Percentiles rank a stretch among this genome's conserved stretches.
phyloP scores from a whole-genome alignment of 2,888 invertebrate genomes.

The Drosophila differens region DNA sequence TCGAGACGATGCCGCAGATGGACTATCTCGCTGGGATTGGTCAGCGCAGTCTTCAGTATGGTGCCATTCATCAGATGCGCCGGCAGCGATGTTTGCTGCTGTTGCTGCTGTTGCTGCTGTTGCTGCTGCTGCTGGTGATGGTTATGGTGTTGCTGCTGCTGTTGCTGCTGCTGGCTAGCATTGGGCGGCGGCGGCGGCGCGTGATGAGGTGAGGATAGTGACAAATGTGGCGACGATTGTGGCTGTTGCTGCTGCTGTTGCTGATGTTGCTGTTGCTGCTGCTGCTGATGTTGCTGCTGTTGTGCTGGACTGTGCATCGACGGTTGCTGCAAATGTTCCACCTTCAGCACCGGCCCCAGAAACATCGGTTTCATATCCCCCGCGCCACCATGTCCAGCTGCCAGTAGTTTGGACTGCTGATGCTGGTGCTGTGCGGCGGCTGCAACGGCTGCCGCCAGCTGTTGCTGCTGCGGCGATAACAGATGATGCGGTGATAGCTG shows the following conservation, averaged over 20 bases:
- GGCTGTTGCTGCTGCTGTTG: conserved; percentile 62
- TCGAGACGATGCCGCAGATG: conserved; percentile 95
- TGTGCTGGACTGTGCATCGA: conserved; percentile 82
- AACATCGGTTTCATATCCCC: conserved; percentile 82
- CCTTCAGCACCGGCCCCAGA: conserved; percentile 79
- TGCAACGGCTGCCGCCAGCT: conserved; percentile 81
- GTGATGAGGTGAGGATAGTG: conserved; percentile 80
- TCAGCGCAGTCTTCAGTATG: conserved; percentile 96
- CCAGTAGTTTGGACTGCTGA: conserved; percentile 79
- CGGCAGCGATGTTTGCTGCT: conserved; percentile 85
- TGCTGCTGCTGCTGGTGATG: conserved; percentile 75
- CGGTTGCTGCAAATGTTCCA: conserved; percentile 76
- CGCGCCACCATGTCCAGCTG: conserved; percentile 42
- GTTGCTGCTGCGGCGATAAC: conserved; percentile 82
- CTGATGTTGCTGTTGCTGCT: conserved; percentile 78
- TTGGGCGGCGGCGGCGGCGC: conserved; percentile 78
- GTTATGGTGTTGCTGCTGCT: conserved; percentile 73
- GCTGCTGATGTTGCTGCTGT: conserved; percentile 76
- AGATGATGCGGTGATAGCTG: conserved; percentile 81
- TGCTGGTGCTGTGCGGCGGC: conserved; percentile 82
- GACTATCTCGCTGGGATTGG: conserved; percentile 96
- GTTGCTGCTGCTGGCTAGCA: conserved; percentile 66
- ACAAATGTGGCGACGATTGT: conserved; percentile 63
- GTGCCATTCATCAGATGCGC: conserved; percentile 95
- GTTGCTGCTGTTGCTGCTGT: conserved; percentile 79